Evolutionary conservation across 2,113 vertebrate genomes (phyloP), one percentile per base, ranked within the genome.

Genomic region (Tupaia tana): DNA sequence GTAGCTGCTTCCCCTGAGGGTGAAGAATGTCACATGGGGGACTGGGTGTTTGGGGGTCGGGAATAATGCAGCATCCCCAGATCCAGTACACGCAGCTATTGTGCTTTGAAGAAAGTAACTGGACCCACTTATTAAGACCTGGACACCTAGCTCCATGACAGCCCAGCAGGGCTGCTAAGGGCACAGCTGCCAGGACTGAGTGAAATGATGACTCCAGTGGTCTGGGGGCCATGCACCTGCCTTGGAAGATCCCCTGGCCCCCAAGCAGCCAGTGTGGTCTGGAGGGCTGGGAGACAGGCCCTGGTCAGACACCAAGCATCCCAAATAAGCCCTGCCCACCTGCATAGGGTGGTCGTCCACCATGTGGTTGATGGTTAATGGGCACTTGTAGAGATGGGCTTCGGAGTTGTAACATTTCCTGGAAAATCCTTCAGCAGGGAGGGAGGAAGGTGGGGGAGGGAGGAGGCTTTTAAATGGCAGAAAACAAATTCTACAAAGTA

Each of bases 161-260:
- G 75, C 1, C 2, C 11, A 14, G 63, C 19, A 3, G 10, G 24
- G 25, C 81, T 16, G 80, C 16, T 4, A 20, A 59, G 84, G 56
- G 84, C 11, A 6, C 0, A 0, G 24, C 43, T 25, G 0, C 0
- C 1, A 3, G 74, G 56, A 25, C 6, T 24, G 54, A n/a, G 74
- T 54, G 54, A 3, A 10, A 5, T 3, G 31, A 58, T 19, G 61
- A 24, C 2, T 52, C 31, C 15, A 2, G 4, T 0, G n/a, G 6
- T 66, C 22, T 7, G 20, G 18, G 52, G 11, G 24, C 12, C 67
- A 15, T 7, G 10, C 22, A 9, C 27, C 52, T 6, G 16, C 19
- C 18, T 1, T 24, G 70, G 58, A 63, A 69, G 52, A 7, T 10
- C 8, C 71, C 22, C 19, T 4, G 64, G n/a, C 43, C 34, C 54